These are phyloP conservation scores for Hyles lineata DNA, from an alignment of 2,888 invertebrate genomes.

Conservation along the genomic window DNA sequence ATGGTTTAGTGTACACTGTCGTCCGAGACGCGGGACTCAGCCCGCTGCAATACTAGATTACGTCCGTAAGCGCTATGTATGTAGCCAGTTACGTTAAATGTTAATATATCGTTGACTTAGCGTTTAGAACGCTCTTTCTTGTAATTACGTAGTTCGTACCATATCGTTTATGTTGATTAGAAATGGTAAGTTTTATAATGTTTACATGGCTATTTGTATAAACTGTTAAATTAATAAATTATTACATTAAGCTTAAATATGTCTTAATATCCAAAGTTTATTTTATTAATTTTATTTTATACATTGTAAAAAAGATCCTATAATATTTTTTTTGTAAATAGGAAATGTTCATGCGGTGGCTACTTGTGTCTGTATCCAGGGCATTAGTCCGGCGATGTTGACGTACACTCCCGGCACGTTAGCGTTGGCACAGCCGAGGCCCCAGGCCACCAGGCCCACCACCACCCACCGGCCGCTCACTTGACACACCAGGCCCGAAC, in stretches of 20 bases:
- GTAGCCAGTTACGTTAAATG: slow-evolving; percentile 65
- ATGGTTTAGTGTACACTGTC: slow-evolving; percentile 56
- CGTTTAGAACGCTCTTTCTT: slow-evolving; percentile 80
- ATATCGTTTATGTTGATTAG: slow-evolving; percentile 73
- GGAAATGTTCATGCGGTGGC: slow-evolving; percentile 57
- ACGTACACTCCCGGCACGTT: slow-evolving; percentile 92
- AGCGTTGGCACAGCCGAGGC: slow-evolving; percentile 88
- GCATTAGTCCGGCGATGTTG: slow-evolving; percentile 87
- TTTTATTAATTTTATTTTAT: background rate
- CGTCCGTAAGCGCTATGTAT: slow-evolving; percentile 73
- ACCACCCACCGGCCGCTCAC: slow-evolving; percentile 84
- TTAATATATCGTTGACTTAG: slow-evolving; percentile 72
- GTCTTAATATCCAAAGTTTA: slow-evolving; percentile 30
- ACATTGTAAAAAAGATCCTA: background rate
- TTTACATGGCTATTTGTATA: slow-evolving; percentile 82
- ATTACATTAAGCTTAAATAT: slow-evolving; percentile 75
- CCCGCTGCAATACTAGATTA: slow-evolving; percentile 83
- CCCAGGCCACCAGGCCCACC: slow-evolving; percentile 90
- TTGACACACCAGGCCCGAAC: slow-evolving; percentile 88
- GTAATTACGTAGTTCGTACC: slow-evolving; percentile 56
- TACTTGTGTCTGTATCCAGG: slow-evolving; percentile 87
- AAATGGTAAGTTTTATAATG: slow-evolving; percentile 78
- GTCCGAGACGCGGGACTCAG: slow-evolving; percentile 70
- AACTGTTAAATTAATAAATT: slow-evolving; percentile 82
- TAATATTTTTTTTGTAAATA: background rate